Base-by-base conservation (phyloP, 2,797 vertebrate species). In the Gobionotothen gibberifrons region DNA sequence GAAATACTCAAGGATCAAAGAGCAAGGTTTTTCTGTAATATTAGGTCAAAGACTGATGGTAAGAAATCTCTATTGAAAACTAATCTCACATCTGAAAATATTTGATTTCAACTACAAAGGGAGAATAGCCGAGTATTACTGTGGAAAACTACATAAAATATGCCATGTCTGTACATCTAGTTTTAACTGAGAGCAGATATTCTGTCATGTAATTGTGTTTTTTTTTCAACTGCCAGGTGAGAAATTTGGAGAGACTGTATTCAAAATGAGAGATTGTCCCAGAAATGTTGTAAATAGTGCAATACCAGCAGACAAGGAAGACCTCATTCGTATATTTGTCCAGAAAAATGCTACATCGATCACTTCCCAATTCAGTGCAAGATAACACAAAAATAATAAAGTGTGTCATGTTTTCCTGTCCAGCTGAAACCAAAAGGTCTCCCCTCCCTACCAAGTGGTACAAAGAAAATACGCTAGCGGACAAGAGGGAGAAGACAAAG, bases 301-400 rank as follows among this genome's bases (percentile, higher is more conserved):
- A 97, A 97, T 93, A 95, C 94, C 94, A 95, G 94, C 94, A 89
- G 76, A 95, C 93, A 96, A 93, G 96, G 96, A 96, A 96, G 95
- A 96, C 94, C 94, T 94, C 85, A 79, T 90, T 90, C 74, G 73
- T 85, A 79, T 82, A 70, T 90, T 87, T 87, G 63, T 90, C 85
- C 83, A 89, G 83, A 89, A 92, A 83, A 85, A 88, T 87, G 91
- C 93, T 93, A 94, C 92, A 93, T 93, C 72, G 78, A 79, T 85
- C 83, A 88, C 76, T 85, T 92, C 79, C 85, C 74, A 81, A 89
- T 92, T 93, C 92, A 93, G 93, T 94, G 94, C 92, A 92, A 92
- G 75, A 88, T 79, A 44, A 65, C 5, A 59, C n/a, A 57, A 59
- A 61, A 51, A 47, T n/a, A 26, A 72, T 13, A 22, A 66, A 59